Base-by-base conservation (phyloP, 2,113 vertebrate species). In the Puma concolor region DNA sequence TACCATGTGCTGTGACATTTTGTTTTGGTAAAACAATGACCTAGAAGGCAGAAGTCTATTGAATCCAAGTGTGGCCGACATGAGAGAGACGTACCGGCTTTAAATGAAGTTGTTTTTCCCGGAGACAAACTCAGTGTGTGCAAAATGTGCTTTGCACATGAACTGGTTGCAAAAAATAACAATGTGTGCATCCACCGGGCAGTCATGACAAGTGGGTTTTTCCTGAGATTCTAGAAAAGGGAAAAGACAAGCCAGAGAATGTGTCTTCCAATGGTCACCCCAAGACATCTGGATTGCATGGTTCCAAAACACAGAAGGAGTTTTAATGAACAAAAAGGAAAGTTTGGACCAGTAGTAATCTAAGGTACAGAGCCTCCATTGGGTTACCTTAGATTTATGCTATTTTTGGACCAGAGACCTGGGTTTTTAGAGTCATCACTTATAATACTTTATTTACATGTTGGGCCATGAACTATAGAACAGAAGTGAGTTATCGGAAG, bases 381-480 rank as follows among this genome's bases (percentile, higher is more conserved):
- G 29, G 1, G n/a, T 71, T 96, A 91, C 94, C 50, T 27, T 21
- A 92, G 54, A 63, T 72, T 84, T 94, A 60, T 86, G 89, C 54
- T 72, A 25, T 76, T 97, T 95, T 71, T 17, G 95, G 97, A 38
- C 21, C 88, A 63, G 84, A 96, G 91, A 66, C 25, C 54, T 16
- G 57, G 89, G 91, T 29, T 50, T 95, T 25, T 81, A 87, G 60
- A 41, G 87, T 72, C 38, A 57, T 14, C 88, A 76, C 41, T 11
- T 6, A 14, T 0, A 7, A 11, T 11, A 7, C 21, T 60, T 36
- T 7, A 54, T 11, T 48, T 44, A 15, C 84, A 60, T 11, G 23
- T 8, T 16, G 11, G 4, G 3, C 36, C 10, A 0, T 41, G 64
- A 81, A 17, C 36, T 29, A 0, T 38, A 67, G 44, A 4, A 25